Percentiles rank a stretch among this genome's conserved stretches.
Conservation (phyloP, 2,888 invertebrate species). For the Eupeodes luniger region DNA sequence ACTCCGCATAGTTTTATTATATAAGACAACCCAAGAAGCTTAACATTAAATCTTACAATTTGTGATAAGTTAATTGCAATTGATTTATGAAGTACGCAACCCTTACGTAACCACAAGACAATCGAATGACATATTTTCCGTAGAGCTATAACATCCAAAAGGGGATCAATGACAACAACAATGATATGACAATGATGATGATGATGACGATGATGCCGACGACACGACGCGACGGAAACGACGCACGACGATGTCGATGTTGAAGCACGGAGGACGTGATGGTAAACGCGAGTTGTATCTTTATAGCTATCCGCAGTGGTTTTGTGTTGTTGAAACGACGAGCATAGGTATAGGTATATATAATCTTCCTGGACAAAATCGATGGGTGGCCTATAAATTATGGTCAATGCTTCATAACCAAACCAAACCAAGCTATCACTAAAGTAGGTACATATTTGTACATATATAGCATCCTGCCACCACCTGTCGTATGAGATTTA, state of each 20-base stretch:
- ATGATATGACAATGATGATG: background rate
- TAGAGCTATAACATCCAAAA: constrained; percentile 1
- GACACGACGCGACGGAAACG: constrained; percentile 12
- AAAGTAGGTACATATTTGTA: background rate
- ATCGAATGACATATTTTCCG: constrained; percentile 57
- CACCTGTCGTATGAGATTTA: constrained; percentile 74
- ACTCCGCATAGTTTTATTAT: background rate
- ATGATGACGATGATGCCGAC: background rate
- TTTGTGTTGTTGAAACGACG: constrained; percentile 17
- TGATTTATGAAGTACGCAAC: constrained; percentile 78
- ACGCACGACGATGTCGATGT: background rate
- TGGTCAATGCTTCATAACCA: constrained; percentile 37
- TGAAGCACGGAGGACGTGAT: background rate
- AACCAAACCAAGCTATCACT: background rate
- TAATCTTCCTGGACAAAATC: constrained; percentile 56
- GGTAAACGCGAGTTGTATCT: constrained; percentile 39
- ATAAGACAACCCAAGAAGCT: constrained; percentile 35
- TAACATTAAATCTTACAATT: constrained; percentile 78
- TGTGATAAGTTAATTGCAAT: constrained; percentile 78
- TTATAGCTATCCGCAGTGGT: constrained; percentile 59
- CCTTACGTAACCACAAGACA: constrained; percentile 66
- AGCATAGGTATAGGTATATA: background rate
- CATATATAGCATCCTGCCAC: constrained; percentile 19
- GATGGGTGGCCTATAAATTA: constrained; percentile 67
- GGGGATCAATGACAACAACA: constrained; percentile 43